Evolutionary conservation across 2,888 invertebrate genomes (phyloP).

Genomic region (Agrotis ipsilon): DNA sequence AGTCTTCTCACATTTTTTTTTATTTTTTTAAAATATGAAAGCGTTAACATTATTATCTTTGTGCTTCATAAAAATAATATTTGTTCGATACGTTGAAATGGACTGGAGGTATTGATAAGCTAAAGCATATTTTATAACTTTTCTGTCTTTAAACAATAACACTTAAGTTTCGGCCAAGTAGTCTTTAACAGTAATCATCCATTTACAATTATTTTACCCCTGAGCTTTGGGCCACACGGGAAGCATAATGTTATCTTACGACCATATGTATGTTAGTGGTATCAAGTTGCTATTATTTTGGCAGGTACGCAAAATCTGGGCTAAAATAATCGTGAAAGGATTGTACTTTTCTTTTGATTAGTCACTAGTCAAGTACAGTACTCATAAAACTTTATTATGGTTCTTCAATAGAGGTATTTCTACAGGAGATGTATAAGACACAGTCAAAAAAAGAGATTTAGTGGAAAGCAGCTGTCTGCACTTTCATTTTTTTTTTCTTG

Average conservation of each 20-base stretch:
- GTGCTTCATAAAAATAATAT: constrained; percentile 73
- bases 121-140: constrained; percentile 17
- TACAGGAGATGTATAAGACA: not conserved
- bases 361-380: no score
- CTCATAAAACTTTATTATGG: no score
- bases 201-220: not conserved
- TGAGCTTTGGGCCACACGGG: not conserved
- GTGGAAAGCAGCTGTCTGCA: no score
- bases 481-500: no score
- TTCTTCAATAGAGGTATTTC: no score
- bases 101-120: constrained; percentile 53
- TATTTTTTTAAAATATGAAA: constrained; percentile 84
- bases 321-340: not conserved
- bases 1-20: constrained; percentile 58
- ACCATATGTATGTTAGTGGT: no score
- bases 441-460: constrained; percentile 9
- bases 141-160: not conserved
- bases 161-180: not conserved
- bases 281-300: not conserved
- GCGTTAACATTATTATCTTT: constrained; percentile 80
- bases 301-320: not conserved
- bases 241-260: no score
- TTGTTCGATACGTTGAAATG: constrained; percentile 60
- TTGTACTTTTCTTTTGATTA: not conserved
- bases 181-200: not conserved